Base-by-base conservation (phyloP, 2,888 invertebrate species). In the Lasioglossum oenotherae region DNA sequence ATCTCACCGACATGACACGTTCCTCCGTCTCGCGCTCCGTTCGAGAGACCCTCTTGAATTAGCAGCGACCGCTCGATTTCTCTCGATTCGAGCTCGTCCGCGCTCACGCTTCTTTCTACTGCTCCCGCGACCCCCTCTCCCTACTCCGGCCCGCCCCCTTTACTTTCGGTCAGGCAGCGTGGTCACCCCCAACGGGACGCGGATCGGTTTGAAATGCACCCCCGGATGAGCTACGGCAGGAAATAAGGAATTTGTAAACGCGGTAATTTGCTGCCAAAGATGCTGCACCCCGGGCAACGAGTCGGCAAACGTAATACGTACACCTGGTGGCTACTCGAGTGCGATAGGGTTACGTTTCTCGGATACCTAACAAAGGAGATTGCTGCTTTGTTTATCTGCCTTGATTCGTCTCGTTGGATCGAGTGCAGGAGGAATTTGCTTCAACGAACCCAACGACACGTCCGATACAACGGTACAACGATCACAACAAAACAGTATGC, bases 11-110 rank as follows among this genome's bases (percentile, higher is more conserved):
- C 64, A 64, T 31, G 64, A 31, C 64, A 64, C 74, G 74, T 35
- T 74, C 74, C 31, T 35, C 23, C 49, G 31, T 49, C 53, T 78
- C 64, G 53, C 46, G 38, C 27, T 46, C n/a, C 41, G 38, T 41
- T 71, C 41, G 12, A 23, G 38, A 71, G 71, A 41, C 23, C 71
- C 71, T 71, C 71, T 38, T n/a, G 71, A 41, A 71, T 71, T 71
- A 38, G n/a, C 71, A 6, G 38, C 23, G 46, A 27, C 35, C 57
- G 12, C 72, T 49, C 72, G 46, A 49, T 44, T n/a, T 41, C 72
- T 41, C 81, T 49, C 73, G 53, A 60, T 60, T 38, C 46, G 19
- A 35, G 35, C 23, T 35, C 46, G 72, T 35, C 12, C 60, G 12
- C 4, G 60, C 60, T 60, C 60, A n/a, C 60, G 64, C 31, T 64